Evolutionary conservation across 2,888 invertebrate genomes (phyloP), one percentile per base, ranked within the genome.

Genomic region (Cephonodes hylas): DNA sequence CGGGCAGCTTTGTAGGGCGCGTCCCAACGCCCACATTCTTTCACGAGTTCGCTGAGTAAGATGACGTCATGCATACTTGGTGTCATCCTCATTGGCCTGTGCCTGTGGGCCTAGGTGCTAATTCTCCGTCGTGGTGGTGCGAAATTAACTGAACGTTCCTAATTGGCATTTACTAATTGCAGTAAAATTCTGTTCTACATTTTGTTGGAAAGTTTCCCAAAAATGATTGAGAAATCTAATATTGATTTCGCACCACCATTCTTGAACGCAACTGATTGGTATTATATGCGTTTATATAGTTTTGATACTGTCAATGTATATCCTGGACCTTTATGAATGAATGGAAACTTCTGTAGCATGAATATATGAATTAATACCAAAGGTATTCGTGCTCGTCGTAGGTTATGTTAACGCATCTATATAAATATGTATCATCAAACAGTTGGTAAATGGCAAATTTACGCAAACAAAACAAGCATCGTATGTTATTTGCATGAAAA

Each of bases 21-120:
- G 86, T 88, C 75, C 88, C 89, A 66, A 93, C 93, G 67, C 93
- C 93, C 63, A 91, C 90, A 67, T 93, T 92, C 85, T 91, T 88
- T 88, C 91, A 89, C 75, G 91, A 91, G 75, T 80, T 84, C 66
- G 85, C 86, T 74, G 88, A 90, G 91, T 92, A 92, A 91, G 91
- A 80, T 46, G 22, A 61, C 45, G 42, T 45, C 44, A 61, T 74
- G 74, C 77, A 73, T 53, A 27, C 76, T 84, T 76, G 83, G 76
- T 88, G 84, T 84, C 79, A 74, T 76, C 59, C 71, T 66, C 53
- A 42, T 60, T 60, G 20, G 20, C 75, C 74, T 70, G 66, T 71
- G 73, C 75, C 75, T 75, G 73, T 70, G 66, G 71, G 73, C 75
- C 75, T 75, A 74, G 70, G 69, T 76, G 72, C 74, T 69, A 65